Conservation (phyloP, 2,888 invertebrate species). For the Doris montereyensis region DNA sequence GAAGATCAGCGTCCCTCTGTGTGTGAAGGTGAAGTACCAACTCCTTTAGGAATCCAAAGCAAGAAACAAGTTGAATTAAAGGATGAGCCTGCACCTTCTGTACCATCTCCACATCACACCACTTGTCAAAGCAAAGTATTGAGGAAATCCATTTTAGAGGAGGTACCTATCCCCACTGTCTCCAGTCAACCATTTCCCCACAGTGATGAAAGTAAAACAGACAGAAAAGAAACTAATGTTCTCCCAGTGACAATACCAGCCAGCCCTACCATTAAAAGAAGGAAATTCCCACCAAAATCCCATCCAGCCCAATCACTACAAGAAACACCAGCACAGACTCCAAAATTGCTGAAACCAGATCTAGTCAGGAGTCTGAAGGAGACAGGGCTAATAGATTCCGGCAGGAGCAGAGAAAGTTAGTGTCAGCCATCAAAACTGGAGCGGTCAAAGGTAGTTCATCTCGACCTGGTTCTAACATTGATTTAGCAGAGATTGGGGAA, state of each 20-base stretch:
- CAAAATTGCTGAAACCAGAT: slow-evolving; percentile 20
- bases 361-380: slow-evolving; percentile 26
- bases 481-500: background rate
- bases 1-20: no score
- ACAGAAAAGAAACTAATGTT: slow-evolving; percentile 4
- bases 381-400: slow-evolving; percentile 39
- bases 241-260: slow-evolving; percentile 37
- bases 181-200: background rate
- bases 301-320: slow-evolving; percentile 30
- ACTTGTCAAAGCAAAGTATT: no score
- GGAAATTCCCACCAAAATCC: slow-evolving; percentile 37
- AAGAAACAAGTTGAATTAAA: no score
- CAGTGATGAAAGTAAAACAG: slow-evolving; percentile 3
- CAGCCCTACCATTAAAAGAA: slow-evolving; percentile 37
- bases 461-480: background rate
- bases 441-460: slow-evolving; percentile 30
- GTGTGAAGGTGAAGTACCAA: no score
- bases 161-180: slow-evolving; percentile 36
- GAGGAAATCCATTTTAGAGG: slow-evolving; percentile 32
- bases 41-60: no score
- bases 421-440: slow-evolving; percentile 45
- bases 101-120: no score
- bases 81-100: no score
- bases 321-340: background rate
- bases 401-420: slow-evolving; percentile 44